Evolutionary conservation across 2,113 vertebrate genomes (phyloP).

Genomic region (Genyomyrus donnyi): DNA sequence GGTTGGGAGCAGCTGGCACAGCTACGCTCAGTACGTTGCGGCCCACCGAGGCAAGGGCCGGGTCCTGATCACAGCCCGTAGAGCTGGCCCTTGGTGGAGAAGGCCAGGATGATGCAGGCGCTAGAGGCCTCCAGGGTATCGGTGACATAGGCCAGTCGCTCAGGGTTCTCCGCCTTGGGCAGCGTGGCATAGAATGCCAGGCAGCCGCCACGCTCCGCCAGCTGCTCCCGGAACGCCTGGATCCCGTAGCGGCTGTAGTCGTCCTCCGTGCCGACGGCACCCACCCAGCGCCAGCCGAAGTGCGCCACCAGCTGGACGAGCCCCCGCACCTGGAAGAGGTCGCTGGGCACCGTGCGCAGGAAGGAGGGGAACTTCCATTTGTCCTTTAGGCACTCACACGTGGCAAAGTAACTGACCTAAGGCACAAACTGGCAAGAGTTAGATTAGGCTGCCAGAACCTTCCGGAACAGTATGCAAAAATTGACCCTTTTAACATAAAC

Average conservation of each 20-base stretch:
- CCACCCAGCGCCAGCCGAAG: constrained; percentile 48
- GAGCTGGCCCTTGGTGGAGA: constrained; percentile 56
- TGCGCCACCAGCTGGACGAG: constrained; percentile 42
- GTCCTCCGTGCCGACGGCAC: constrained; percentile 56
- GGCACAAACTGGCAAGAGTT: background rate
- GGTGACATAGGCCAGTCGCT: constrained; percentile 41
- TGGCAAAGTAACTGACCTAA: constrained; percentile 52
- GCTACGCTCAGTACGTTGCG: constrained; percentile 60
- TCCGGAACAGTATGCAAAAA: background rate
- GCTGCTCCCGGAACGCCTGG: constrained; percentile 54
- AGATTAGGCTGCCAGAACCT: background rate
- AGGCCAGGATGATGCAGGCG: constrained; percentile 54
- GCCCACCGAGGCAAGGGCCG: constrained; percentile 40
- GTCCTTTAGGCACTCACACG: constrained; percentile 44
- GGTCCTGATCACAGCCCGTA: constrained; percentile 38
- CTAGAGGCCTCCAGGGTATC: constrained; percentile 48
- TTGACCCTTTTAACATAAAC: background rate
- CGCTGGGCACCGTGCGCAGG: constrained; percentile 47
- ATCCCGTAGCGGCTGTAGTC: constrained; percentile 64
- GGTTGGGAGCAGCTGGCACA: constrained; percentile 49
- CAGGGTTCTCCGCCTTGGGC: constrained; percentile 41
- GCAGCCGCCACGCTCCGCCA: constrained; percentile 49
- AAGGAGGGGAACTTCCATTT: constrained; percentile 46
- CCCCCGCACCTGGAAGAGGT: constrained; percentile 45
- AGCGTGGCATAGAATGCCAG: constrained; percentile 46